Percentiles rank a stretch among this genome's conserved stretches.
phyloP scores from a whole-genome alignment of 1,140 invertebrate genomes.

The Macrotrachela quadricornifera region DNA sequence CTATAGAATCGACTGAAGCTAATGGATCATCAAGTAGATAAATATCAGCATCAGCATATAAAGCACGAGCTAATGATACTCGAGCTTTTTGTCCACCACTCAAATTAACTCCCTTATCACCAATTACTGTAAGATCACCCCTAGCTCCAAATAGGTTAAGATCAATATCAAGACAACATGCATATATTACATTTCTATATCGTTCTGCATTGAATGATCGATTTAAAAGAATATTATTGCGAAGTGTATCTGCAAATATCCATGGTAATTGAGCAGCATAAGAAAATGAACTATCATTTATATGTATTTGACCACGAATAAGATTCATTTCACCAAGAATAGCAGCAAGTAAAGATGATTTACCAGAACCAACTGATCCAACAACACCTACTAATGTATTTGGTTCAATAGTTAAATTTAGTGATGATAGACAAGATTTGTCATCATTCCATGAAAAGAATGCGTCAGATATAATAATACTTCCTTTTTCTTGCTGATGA shows the following conservation, averaged over 20 bases:
- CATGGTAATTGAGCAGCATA: constrained; percentile 71
- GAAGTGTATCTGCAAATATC: constrained; percentile 65
- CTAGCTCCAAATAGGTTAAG: constrained; percentile 36
- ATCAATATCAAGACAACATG: constrained; percentile 59
- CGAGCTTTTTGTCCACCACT: constrained; percentile 62
- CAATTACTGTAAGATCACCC: constrained; percentile 50
- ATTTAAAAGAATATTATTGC: constrained; percentile 80
- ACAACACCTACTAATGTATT: constrained; percentile 26
- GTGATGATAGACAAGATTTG: too few relatives aligned
- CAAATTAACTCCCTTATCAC: constrained; percentile 49
- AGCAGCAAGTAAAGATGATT: constrained; percentile 23
- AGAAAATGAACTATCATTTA: too few relatives aligned
- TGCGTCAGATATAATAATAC: too few relatives aligned
- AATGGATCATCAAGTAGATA: constrained; percentile 83
- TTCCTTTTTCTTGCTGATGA: too few relatives aligned
- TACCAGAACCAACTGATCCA: constrained; percentile 30
- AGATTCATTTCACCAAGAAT: constrained; percentile 30
- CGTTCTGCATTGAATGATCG: constrained; percentile 48
- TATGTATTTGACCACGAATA: constrained; percentile 17
- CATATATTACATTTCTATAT: constrained; percentile 49
- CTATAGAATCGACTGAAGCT: constrained; percentile 66
- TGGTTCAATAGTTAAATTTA: too few relatives aligned
- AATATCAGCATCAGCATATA: constrained; percentile 45
- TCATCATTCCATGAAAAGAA: too few relatives aligned
- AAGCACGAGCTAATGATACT: constrained; percentile 64